A percentile compares a stretch with the other conserved stretches of the same genome.
Conservation (phyloP, 2,113 vertebrate genomes). For the Triplophysa siluroides region DNA sequence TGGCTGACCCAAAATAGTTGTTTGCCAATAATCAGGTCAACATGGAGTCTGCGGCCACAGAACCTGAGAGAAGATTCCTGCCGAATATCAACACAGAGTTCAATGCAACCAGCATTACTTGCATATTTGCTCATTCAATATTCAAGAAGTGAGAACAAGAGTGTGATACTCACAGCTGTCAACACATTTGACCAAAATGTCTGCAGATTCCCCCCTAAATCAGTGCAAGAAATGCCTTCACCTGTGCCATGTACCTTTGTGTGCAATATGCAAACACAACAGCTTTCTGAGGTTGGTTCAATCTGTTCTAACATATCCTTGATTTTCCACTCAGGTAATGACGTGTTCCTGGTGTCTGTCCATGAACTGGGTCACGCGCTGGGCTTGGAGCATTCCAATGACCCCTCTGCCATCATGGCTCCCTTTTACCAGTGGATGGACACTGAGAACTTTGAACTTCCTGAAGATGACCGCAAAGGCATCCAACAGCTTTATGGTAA, state of each 20-base stretch:
- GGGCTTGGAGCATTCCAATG: conserved; percentile 87
- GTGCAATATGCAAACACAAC: not conserved
- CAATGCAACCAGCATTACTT: too few relatives aligned
- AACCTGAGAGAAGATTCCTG: too few relatives aligned
- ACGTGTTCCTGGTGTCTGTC: conserved; percentile 87
- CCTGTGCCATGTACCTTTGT: too few relatives aligned
- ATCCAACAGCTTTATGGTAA: conserved; percentile 87
- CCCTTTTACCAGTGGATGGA: conserved; percentile 97
- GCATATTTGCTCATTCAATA: too few relatives aligned
- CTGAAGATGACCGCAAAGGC: conserved; percentile 84
- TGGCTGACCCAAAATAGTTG: not conserved
- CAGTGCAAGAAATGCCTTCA: too few relatives aligned
- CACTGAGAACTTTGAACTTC: conserved; percentile 84
- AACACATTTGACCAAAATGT: too few relatives aligned
- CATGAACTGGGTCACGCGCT: conserved; percentile 89
- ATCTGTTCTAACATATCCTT: not conserved
- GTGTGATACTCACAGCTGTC: too few relatives aligned
- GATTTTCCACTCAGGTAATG: conserved; percentile 75
- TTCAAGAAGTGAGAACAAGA: too few relatives aligned
- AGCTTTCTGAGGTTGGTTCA: not conserved
- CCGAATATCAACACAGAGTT: too few relatives aligned
- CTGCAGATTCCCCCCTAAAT: too few relatives aligned
- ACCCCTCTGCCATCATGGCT: conserved; percentile 91
- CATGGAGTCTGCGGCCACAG: too few relatives aligned
- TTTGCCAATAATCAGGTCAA: not conserved